Evolutionary conservation across 2,113 vertebrate genomes (phyloP).

Genomic region (Lichenostomus cassidix): DNA sequence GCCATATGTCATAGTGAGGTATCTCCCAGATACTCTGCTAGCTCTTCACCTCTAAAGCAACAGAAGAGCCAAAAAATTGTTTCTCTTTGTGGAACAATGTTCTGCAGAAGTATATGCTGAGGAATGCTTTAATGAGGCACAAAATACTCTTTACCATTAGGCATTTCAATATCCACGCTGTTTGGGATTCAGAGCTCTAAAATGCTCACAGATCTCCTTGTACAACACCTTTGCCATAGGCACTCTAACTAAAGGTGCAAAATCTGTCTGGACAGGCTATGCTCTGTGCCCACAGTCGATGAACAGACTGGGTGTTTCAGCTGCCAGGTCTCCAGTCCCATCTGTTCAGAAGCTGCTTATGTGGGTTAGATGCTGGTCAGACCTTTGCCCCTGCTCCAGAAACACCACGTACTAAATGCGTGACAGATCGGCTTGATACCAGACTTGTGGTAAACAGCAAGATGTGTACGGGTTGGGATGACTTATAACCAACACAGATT

Average conservation of each 20-base stretch:
- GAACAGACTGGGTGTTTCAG: neutral
- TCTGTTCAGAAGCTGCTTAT: constrained; percentile 20
- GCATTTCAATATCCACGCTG: neutral
- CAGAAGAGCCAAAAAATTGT: neutral
- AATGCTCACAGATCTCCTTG: neutral
- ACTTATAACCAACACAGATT: neutral
- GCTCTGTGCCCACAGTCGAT: neutral
- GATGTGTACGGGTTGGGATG: neutral
- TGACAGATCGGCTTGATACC: neutral
- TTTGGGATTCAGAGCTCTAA: neutral
- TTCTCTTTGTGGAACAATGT: neutral
- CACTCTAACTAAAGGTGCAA: neutral
- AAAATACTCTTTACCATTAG: neutral
- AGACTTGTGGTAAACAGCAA: neutral
- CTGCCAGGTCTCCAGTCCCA: neutral
- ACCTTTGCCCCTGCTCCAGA: neutral
- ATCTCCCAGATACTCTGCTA: neutral
- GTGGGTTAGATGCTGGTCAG: neutral
- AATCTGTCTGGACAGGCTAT: neutral
- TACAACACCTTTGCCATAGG: constrained; percentile 4
- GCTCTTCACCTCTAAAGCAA: neutral
- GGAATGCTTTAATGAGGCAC: neutral
- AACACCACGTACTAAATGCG: rapidly evolving
- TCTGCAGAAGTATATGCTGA: neutral
- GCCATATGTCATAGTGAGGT: neutral